Base-by-base conservation (phyloP, 2,113 vertebrate species). In the Triplophysa rosa region DNA sequence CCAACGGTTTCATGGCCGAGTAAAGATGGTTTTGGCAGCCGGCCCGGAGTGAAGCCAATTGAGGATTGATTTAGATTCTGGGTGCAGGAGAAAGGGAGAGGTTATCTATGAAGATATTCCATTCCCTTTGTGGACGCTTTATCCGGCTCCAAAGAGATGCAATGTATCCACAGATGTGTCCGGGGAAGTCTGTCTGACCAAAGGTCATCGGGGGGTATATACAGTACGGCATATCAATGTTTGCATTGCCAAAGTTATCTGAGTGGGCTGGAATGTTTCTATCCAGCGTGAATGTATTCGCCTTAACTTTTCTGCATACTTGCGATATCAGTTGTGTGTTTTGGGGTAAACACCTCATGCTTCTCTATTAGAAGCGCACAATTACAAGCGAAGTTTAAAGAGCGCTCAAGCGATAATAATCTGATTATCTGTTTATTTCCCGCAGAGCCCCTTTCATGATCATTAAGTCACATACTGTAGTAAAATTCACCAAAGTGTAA, bases 61-160 rank as follows among this genome's bases (percentile, higher is more conserved):
- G 84, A 83, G 62, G 64, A 82, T 62, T 78, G 73, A 82, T 80
- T 80, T 80, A 74, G 68, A 80, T 80, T 73, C 78, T 63, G 47
- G 8, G 58, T 58, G 37, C 65, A 19, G 62, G 40, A 52, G 37
- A 83, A 69, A 45, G 77, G 63, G 67, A 70, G 58, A 65, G 81
- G 76, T 80, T 80, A 78, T 80, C 59, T 75, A 58, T 49, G 63
- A 69, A 79, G 69, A 83, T 83, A 70, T 68, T 80, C 42, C 42
- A 69, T 75, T 85, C 87, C 80, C 86, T 83, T 86, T 78, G 82
- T 80, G 81, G 87, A 87, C 84, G 71, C 77, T 78, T 81, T 26
- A 70, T 79, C 62, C 78, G 81, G 66, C 86, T 79, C 79, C 23
- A 80, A 87, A 89, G 86, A 89, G 86, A 89, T 78, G 73, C n/a